These are phyloP conservation scores for Euschistus heros DNA, from an alignment of 1,140 invertebrate genomes.

Conservation along the genomic window DNA sequence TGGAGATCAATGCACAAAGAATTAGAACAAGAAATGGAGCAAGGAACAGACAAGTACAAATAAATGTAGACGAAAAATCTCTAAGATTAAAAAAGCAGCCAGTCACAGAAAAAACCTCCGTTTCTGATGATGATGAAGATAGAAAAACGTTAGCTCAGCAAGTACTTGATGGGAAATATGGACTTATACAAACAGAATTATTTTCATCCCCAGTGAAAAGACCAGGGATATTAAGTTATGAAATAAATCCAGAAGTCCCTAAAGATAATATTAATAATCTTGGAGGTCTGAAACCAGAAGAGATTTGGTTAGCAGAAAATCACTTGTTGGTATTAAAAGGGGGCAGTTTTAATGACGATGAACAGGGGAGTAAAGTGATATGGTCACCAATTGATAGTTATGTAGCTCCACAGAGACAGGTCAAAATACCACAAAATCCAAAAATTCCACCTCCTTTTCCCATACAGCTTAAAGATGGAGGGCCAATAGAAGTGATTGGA, in stretches of 20 bases:
- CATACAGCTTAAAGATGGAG: constrained; percentile 65
- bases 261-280: constrained; percentile 65
- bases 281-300: constrained; percentile 68
- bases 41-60: background rate
- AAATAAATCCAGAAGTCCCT: constrained; percentile 60
- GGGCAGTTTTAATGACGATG: constrained; percentile 42
- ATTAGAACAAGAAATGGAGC: background rate
- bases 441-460: constrained; percentile 80
- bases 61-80: background rate
- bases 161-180: constrained; percentile 79
- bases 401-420: constrained; percentile 62
- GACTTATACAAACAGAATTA: constrained; percentile 73
- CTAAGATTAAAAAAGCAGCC: background rate
- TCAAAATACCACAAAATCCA: constrained; percentile 60
- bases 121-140: constrained; percentile 52
- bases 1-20: background rate
- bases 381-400: constrained; percentile 76
- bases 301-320: constrained; percentile 82
- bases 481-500: constrained; percentile 62
- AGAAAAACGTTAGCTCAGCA: constrained; percentile 74
- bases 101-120: constrained; percentile 18
- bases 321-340: constrained; percentile 74
- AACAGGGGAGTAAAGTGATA: constrained; percentile 34
- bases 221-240: constrained; percentile 71
- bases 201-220: constrained; percentile 52